Conservation (phyloP, 2,797 vertebrate species). For the Mormyrops attenuatus region DNA sequence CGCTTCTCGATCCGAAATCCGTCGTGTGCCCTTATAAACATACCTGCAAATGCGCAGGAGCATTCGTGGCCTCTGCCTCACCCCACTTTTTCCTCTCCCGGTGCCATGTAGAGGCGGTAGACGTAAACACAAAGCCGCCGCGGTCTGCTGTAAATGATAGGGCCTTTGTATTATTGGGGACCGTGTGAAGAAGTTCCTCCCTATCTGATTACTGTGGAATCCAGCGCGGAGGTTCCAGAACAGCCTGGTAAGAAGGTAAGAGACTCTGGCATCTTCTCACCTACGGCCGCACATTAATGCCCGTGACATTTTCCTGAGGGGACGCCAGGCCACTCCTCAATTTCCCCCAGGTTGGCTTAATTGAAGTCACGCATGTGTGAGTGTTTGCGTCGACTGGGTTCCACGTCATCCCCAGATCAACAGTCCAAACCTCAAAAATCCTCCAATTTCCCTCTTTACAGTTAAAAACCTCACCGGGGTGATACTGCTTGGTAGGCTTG, state of each 20-base stretch:
- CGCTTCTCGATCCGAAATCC: background rate
- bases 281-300: slow-evolving; percentile 34
- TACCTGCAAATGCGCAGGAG: background rate
- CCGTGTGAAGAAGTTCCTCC: slow-evolving; percentile 41
- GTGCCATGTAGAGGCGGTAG: slow-evolving; percentile 17
- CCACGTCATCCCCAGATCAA: background rate
- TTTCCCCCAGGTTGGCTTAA: slow-evolving; percentile 34
- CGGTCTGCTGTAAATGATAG: slow-evolving; percentile 44
- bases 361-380: slow-evolving; percentile 30
- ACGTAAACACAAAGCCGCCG: slow-evolving; percentile 30
- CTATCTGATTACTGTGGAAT: slow-evolving; percentile 45
- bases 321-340: slow-evolving; percentile 30
- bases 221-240: slow-evolving; percentile 32
- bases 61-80: background rate
- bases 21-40: background rate
- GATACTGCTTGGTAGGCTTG: background rate
- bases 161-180: slow-evolving; percentile 31
- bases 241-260: slow-evolving; percentile 25
- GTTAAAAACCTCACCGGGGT: background rate
- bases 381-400: background rate
- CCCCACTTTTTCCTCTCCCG: background rate
- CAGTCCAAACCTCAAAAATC: background rate
- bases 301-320: slow-evolving; percentile 36
- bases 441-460: background rate
- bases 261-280: slow-evolving; percentile 24